Conservation (phyloP, 2,797 vertebrate genomes). For the Lithobates sylvaticus region DNA sequence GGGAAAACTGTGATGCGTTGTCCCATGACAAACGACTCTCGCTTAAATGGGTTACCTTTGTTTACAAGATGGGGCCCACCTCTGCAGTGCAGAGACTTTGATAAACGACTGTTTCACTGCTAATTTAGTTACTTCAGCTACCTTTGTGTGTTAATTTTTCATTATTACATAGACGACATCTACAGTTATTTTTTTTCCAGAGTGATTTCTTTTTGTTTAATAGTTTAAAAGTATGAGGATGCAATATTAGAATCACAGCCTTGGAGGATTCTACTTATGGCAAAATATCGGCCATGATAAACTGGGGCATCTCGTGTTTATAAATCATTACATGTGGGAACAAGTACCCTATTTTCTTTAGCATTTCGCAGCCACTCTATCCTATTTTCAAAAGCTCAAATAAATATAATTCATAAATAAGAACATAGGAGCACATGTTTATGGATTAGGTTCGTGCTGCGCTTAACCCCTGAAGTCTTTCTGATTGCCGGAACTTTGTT, state of each 20-base stretch:
- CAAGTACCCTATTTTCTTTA: neutral
- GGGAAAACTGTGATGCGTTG: neutral
- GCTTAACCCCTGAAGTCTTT: too few species aligned
- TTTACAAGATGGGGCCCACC: conserved; percentile 9
- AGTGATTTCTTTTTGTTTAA: conserved; percentile 5
- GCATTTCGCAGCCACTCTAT: neutral
- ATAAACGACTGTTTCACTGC: conserved; percentile 33
- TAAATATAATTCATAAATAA: too few species aligned
- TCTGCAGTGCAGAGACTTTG: conserved; percentile 47
- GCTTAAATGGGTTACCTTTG: conserved; percentile 35
- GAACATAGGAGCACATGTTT: too few species aligned
- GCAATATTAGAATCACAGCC: neutral
- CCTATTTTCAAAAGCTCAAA: neutral
- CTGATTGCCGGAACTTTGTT: too few species aligned
- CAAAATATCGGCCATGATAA: neutral
- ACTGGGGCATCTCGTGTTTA: neutral
- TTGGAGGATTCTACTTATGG: neutral
- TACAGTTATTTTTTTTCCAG: conserved; percentile 5
- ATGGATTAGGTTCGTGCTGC: too few species aligned
- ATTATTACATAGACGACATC: conserved; percentile 34
- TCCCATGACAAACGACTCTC: conserved; percentile 20
- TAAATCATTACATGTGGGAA: neutral
- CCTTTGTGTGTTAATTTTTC: conserved; percentile 56
- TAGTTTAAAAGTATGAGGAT: neutral
- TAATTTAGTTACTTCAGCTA: conserved; percentile 56